Base-by-base conservation (phyloP, 2,888 invertebrate genomes). In the Plebejus argus region DNA sequence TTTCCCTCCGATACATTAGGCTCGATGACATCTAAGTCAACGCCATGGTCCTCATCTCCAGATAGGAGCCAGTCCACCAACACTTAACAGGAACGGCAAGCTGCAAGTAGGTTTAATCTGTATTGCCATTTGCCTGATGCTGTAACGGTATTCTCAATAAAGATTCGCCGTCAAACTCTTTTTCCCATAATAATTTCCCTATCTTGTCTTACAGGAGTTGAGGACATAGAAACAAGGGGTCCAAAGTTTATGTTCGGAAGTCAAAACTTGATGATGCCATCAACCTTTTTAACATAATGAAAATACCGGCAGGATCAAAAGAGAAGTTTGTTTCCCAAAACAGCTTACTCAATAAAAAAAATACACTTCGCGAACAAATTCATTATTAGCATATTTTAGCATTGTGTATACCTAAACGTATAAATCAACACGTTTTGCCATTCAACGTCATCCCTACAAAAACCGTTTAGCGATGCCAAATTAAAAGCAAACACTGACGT, bases 11-110 rank as follows among this genome's bases (percentile, higher is more conserved):
- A 18, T 95, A 94, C 74, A 85, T 89, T 4, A 95, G 95, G 89
- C 95, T 96, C 83, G 95, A 96, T 79, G 97, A 97, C 82, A 95
- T 98, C 83, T 98, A 95, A 90, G 96, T 98, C 80, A 98, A 98
- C 88, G 98, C 98, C 2, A 96, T 96, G 86, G 95, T 98, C 77
- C 93, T 97, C 83, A 95, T 95, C 79, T 95, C 95, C 74, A 95
- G 96, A 79, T 97, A 97, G 33, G 95, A 95, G n/a, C 85, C 94
- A 95, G 83, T 95, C 96, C 61, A 93, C 91, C 80, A 95, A 94
- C 79, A 91, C n/a, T n/a, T n/a, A n/a, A n/a, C n/a, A n/a, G 94
- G 92, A 86, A 91, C 79, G 90, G 90, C 72, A 93, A 93, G 80
- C 84, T 89, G 80, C 33, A 4, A 33, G 33, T 33, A 33, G 5